Percentiles rank a stretch among this genome's conserved stretches.
These are phyloP conservation scores for Carposina sasakii DNA, from an alignment of 1,140 invertebrate species.

Conservation along the genomic window DNA sequence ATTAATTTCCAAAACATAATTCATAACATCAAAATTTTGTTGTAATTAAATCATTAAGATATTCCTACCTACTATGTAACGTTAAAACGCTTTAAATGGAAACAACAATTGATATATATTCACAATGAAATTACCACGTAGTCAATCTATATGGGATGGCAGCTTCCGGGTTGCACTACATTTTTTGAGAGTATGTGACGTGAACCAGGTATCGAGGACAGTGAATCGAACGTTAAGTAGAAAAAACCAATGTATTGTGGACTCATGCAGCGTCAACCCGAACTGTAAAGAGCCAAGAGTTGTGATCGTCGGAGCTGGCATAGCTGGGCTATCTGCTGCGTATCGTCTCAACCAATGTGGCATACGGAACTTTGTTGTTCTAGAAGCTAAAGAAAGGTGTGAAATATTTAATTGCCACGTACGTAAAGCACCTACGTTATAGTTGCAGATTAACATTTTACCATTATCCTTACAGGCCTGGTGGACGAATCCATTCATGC, in stretches of 20 bases:
- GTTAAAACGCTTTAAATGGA: conserved; percentile 22
- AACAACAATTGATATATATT: conserved; percentile 10
- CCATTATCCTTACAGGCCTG: conserved; percentile 53
- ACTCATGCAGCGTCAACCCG: conserved; percentile 70
- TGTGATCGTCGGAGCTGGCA: conserved; percentile 83
- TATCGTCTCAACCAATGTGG: conserved; percentile 80
- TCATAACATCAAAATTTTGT: too few species aligned
- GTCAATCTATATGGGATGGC: conserved; percentile 31
- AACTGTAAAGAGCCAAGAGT: conserved; percentile 77
- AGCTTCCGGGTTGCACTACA: conserved; percentile 19
- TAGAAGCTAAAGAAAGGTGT: conserved; percentile 84
- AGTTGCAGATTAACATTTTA: too few species aligned
- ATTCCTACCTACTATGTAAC: too few species aligned
- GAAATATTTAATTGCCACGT: too few species aligned
- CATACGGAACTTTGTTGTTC: conserved; percentile 77
- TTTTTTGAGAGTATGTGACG: conserved; percentile 15
- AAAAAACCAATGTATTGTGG: conserved; percentile 52
- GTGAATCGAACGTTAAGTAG: conserved; percentile 29
- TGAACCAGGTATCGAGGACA: conserved; percentile 10
- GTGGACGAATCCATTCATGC: conserved; percentile 82
- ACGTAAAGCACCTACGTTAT: too few species aligned
- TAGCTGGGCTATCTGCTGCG: conserved; percentile 83
- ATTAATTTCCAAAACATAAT: too few species aligned
- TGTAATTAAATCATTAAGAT: too few species aligned
- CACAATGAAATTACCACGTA: conserved; percentile 52